A percentile compares a stretch with the other conserved stretches of the same genome.
Conservation (phyloP, 1,140 invertebrate genomes). For the Drosophila cardini region DNA sequence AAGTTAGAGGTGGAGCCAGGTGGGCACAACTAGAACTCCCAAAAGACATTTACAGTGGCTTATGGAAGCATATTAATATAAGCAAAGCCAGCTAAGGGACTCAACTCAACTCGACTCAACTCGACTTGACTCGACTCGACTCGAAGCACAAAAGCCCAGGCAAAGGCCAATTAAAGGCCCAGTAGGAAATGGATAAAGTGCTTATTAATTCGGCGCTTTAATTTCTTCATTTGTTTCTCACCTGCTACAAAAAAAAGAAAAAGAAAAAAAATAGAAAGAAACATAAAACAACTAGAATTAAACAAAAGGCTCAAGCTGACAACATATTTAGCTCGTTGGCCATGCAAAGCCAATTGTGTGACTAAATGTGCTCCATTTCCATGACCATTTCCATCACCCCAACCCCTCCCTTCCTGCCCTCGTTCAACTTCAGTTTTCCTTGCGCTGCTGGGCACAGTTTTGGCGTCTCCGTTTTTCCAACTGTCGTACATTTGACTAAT, state of each 20-base stretch:
- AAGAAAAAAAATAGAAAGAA: conserved; percentile 12
- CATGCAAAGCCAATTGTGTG: conserved; percentile 73
- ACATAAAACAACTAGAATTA: conserved; percentile 12
- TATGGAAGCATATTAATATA: conserved; percentile 67
- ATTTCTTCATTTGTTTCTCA: conserved; percentile 73
- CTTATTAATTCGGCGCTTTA: conserved; percentile 77
- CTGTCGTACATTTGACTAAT: conserved; percentile 82
- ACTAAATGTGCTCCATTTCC: conserved; percentile 65
- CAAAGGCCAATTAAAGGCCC: conserved; percentile 59
- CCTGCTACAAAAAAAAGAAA: conserved; percentile 26
- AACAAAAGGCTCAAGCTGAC: conserved; percentile 35
- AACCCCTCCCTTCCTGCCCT: background rate
- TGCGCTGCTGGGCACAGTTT: background rate
- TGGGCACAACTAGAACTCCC: background rate
- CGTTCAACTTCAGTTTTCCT: background rate
- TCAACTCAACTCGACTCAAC: conserved; percentile 17
- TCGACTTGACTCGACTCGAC: background rate
- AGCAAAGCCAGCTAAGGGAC: conserved; percentile 42
- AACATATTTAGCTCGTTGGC: conserved; percentile 55
- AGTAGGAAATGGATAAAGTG: conserved; percentile 63
- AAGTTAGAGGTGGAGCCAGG: background rate
- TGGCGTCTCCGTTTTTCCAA: conserved; percentile 70
- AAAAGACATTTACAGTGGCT: conserved; percentile 53
- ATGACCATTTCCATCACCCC: conserved; percentile 28
- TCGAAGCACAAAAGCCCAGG: conserved; percentile 56